Evolutionary conservation across 53 echinoderm and acorn worm species (phyloP).

Genomic region (Echinarachnius parma): DNA sequence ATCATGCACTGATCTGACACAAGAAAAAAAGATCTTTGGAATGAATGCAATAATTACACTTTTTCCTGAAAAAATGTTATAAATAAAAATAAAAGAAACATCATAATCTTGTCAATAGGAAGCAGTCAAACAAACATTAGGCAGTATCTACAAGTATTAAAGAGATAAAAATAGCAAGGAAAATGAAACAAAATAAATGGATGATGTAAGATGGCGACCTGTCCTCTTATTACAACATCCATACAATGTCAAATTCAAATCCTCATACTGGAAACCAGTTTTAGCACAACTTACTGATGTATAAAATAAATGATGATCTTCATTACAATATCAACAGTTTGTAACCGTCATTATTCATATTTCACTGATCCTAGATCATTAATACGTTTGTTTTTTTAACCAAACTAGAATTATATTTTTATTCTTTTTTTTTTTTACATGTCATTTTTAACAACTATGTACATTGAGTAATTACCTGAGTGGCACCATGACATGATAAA

Average conservation of each 20-base stretch:
- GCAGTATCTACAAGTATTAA: conserved; percentile 15
- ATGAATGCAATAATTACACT: conserved; percentile 40
- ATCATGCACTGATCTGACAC: too few relatives aligned
- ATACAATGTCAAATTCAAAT: too few relatives aligned
- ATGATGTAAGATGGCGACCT: too few relatives aligned
- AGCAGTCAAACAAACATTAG: conserved; percentile 1
- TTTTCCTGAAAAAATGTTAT: neutral
- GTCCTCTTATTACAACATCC: too few relatives aligned
- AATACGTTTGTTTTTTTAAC: conserved; percentile 22
- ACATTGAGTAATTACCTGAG: conserved; percentile 30
- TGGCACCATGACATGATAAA: conserved; percentile 4
- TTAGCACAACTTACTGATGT: conserved; percentile 21
- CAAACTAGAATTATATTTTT: conserved; percentile 45
- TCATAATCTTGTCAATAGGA: too few relatives aligned
- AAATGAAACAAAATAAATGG: too few relatives aligned
- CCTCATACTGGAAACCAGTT: neutral
- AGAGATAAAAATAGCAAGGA: neutral
- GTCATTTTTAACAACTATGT: conserved; percentile 32
- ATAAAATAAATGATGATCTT: too few relatives aligned
- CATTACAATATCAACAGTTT: too few relatives aligned
- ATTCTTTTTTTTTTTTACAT: conserved; percentile 30
- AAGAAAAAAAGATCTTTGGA: conserved; percentile 42
- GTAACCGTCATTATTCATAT: conserved; percentile 8
- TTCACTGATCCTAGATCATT: conserved; percentile 22
- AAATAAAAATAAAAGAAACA: too few relatives aligned